Percentiles rank a stretch among this genome's conserved stretches.
phyloP scores from a whole-genome alignment of 2,888 invertebrate species.

The Siphonodentalium dalli region DNA sequence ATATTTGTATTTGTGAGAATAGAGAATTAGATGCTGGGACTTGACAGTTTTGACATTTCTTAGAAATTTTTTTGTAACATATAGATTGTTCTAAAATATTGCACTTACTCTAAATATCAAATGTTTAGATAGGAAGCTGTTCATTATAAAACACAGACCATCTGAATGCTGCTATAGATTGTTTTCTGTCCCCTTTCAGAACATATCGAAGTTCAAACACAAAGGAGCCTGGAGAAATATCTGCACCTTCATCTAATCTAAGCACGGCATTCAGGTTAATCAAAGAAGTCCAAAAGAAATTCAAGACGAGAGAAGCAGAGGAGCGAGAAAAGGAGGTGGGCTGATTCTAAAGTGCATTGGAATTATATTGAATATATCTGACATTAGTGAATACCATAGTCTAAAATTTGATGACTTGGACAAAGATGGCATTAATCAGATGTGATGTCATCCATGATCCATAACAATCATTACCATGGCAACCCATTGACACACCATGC shows the following conservation, averaged over 20 bases:
- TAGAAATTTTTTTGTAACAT: too few species aligned
- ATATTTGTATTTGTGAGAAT: too few species aligned
- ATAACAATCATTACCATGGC: too few species aligned
- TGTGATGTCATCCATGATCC: not conserved
- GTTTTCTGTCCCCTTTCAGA: slow-evolving; percentile 46
- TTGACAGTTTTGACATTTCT: too few species aligned
- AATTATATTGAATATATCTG: too few species aligned
- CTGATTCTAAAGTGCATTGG: not conserved
- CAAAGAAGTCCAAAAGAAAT: slow-evolving; percentile 98
- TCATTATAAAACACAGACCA: too few species aligned
- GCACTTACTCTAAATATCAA: too few species aligned
- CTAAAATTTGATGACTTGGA: not conserved
- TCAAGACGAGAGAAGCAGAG: slow-evolving; percentile 97
- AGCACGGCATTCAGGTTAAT: slow-evolving; percentile 97
- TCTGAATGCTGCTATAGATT: too few species aligned
- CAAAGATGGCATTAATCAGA: not conserved
- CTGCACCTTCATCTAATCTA: slow-evolving; percentile 92
- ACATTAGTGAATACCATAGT: not conserved
- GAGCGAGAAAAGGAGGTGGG: slow-evolving; percentile 92
- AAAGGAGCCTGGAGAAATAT: slow-evolving; percentile 96
- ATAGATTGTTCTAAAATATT: too few species aligned
- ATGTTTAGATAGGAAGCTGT: too few species aligned
- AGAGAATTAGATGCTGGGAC: too few species aligned
- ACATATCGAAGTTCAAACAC: slow-evolving; percentile 97
- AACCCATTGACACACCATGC: too few species aligned